phyloP scores from a whole-genome alignment of 1,140 invertebrate species.

The Drosophila tristis region DNA sequence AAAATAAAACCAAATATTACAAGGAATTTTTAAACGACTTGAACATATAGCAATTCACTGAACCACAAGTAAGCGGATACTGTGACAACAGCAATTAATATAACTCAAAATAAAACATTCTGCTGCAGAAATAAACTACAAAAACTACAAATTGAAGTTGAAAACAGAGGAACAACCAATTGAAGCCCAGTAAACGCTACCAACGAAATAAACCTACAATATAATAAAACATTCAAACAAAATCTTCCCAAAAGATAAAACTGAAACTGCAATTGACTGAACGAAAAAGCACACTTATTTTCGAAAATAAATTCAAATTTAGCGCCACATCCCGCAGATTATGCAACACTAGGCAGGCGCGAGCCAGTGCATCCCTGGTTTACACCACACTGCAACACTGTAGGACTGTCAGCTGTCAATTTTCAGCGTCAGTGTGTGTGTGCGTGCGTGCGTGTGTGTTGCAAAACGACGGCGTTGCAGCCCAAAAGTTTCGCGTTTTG shows the following conservation, averaged over 20 bases:
- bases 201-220: background rate
- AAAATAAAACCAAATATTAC: background rate
- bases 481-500: slow-evolving; percentile 44
- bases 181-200: background rate
- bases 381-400: slow-evolving; percentile 57
- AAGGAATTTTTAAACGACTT: background rate
- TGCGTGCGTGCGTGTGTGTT: slow-evolving; percentile 35
- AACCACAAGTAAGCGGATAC: too few relatives aligned
- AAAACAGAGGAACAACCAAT: background rate
- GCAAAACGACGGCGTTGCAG: slow-evolving; percentile 52
- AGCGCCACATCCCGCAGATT: slow-evolving; percentile 31
- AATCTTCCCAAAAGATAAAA: background rate
- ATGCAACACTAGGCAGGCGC: slow-evolving; percentile 50
- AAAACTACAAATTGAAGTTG: background rate
- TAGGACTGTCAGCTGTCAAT: slow-evolving; percentile 66
- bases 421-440: slow-evolving; percentile 50
- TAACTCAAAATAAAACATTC: background rate
- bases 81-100: background rate
- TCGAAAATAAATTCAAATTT: slow-evolving; percentile 28
- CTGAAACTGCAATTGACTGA: background rate
- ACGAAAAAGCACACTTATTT: background rate
- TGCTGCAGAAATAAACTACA: background rate
- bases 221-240: background rate
- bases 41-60: too few relatives aligned
- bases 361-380: slow-evolving; percentile 28